Evolutionary conservation across 1,140 invertebrate species (phyloP).

Genomic region (Anastrepha ludens): DNA sequence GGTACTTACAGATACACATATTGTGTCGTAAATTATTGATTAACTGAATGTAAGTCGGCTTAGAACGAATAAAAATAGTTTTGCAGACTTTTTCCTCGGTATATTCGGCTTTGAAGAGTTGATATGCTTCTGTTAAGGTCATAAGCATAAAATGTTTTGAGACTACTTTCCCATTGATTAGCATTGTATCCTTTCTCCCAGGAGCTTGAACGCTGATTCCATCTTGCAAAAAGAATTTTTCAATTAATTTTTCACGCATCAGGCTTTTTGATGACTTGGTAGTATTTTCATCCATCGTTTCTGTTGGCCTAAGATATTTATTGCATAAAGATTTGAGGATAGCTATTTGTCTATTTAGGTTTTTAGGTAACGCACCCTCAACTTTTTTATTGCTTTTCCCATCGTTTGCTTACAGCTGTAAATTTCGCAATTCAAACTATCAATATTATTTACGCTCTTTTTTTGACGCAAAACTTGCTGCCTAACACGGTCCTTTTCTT

Average conservation of each 20-base stretch:
- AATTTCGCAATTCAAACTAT: background rate
- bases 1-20: too few species aligned
- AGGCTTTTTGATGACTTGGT: too few species aligned
- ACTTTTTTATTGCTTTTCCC: background rate
- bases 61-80: slow-evolving; percentile 2
- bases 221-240: too few species aligned
- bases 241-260: too few species aligned
- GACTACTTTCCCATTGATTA: slow-evolving; percentile 4
- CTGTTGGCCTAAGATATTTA: too few species aligned
- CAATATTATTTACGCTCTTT: background rate
- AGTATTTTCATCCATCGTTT: too few species aligned
- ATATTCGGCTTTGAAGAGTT: slow-evolving; percentile 15
- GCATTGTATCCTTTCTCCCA: slow-evolving; percentile 2
- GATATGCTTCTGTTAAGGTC: slow-evolving; percentile 17
- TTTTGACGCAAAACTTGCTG: background rate
- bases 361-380: background rate
- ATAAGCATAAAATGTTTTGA: slow-evolving; percentile 24
- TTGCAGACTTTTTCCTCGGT: background rate
- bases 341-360: slow-evolving; percentile 2
- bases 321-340: slow-evolving; percentile 15
- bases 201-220: slow-evolving; percentile 8
- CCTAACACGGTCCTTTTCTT: slow-evolving; percentile 20
- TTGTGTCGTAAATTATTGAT: too few species aligned
- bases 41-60: background rate
- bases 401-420: slow-evolving; percentile 26